A percentile compares a stretch with the other conserved stretches of the same genome.
These are phyloP conservation scores for Orientallactaga bullata DNA, from an alignment of 2,113 vertebrate species.

Conservation along the genomic window DNA sequence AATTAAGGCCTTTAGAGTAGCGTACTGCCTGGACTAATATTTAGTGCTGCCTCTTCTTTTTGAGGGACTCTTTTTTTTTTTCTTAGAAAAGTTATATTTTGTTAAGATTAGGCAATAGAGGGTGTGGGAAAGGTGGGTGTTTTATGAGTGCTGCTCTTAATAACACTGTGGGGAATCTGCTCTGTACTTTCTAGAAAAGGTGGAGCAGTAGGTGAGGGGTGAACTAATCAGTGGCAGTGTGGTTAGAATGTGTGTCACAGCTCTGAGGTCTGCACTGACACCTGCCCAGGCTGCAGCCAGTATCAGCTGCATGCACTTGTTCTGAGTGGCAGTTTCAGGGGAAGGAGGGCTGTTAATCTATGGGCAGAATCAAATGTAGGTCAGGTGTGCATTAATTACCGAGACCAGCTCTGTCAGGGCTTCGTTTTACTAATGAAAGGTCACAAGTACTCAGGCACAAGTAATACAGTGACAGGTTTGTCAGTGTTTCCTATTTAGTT, in stretches of 20 bases:
- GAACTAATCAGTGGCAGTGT: neutral
- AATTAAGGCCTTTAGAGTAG: neutral
- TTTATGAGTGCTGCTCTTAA: constrained; percentile 1
- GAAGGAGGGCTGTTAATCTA: neutral
- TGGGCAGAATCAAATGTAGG: neutral
- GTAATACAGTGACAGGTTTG: neutral
- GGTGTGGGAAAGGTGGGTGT: neutral
- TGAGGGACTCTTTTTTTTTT: neutral
- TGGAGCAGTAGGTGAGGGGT: neutral
- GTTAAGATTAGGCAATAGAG: neutral
- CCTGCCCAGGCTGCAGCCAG: neutral
- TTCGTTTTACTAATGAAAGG: constrained; percentile 25
- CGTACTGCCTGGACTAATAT: neutral
- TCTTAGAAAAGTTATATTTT: neutral
- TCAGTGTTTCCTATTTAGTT: constrained; percentile 23
- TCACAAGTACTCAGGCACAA: neutral
- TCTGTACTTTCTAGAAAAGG: neutral
- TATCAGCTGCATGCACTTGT: neutral
- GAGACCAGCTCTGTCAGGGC: neutral
- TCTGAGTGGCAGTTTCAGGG: neutral
- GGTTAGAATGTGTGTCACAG: neutral
- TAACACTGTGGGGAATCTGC: neutral
- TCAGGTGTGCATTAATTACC: constrained; percentile 6
- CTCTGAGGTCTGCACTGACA: no score
- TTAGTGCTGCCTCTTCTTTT: neutral